Evolutionary conservation across 2,113 vertebrate species (phyloP).

Genomic region (Eleginops maclovinus): DNA sequence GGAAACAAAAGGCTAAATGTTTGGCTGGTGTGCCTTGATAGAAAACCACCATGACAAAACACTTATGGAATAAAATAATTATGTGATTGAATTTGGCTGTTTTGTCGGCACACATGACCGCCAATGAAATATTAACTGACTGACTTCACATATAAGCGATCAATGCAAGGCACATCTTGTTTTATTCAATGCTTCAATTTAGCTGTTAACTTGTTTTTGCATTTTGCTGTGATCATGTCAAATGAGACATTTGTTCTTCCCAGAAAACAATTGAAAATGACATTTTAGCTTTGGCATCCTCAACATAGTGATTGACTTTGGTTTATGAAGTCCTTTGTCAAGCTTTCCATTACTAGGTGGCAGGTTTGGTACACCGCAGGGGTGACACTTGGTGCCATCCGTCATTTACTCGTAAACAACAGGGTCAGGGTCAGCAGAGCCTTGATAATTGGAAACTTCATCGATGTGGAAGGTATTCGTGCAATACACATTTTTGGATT

Average conservation of each 20-base stretch:
- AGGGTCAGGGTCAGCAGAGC: neutral
- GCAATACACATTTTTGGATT: neutral
- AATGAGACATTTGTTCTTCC: neutral
- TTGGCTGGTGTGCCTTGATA: neutral
- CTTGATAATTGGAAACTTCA: neutral
- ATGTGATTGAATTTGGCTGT: conserved; percentile 23
- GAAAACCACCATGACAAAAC: conserved; percentile 37
- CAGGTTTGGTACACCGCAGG: neutral
- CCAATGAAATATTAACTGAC: neutral
- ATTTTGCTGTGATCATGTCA: neutral
- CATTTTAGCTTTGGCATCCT: neutral
- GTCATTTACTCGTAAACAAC: conserved; percentile 1
- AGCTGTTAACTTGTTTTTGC: neutral
- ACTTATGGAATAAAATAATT: conserved; percentile 23
- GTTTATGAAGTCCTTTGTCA: neutral
- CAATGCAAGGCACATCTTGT: neutral
- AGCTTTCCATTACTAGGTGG: neutral
- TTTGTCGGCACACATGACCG: neutral
- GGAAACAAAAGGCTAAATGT: conserved; percentile 30
- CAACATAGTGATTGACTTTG: neutral
- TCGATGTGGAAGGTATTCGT: neutral
- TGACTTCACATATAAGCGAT: neutral
- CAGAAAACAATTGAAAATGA: neutral
- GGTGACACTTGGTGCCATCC: neutral
- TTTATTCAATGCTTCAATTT: neutral